phyloP scores from a whole-genome alignment of 2,797 vertebrate genomes.

The Amphiprion clarkii region DNA sequence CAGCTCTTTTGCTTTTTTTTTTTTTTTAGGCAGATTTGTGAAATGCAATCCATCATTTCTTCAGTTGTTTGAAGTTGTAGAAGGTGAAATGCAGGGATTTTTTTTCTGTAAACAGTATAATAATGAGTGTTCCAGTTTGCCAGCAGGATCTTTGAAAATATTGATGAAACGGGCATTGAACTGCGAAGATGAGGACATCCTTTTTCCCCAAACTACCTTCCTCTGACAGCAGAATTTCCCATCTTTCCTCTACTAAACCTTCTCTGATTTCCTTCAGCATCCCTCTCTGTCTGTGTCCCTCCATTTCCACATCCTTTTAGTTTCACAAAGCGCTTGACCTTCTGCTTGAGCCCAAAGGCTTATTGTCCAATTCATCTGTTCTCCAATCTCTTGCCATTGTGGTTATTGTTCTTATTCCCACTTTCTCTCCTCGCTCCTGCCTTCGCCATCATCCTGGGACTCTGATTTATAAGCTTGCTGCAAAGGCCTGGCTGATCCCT shows the following conservation, averaged over 20 bases:
- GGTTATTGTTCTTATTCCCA: slow-evolving; percentile 62
- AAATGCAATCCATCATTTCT: slow-evolving; percentile 1
- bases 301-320: slow-evolving; percentile 24
- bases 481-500: slow-evolving; percentile 11
- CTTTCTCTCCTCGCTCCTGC: slow-evolving; percentile 39
- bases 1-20: not conserved
- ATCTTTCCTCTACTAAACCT: slow-evolving; percentile 11
- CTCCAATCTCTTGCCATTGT: slow-evolving; percentile 57
- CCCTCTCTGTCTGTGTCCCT: not conserved
- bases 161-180: not conserved
- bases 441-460: slow-evolving; percentile 44
- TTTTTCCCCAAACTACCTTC: slow-evolving; percentile 3
- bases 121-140: not conserved
- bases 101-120: slow-evolving; percentile 4
- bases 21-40: slow-evolving; percentile 6
- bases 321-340: slow-evolving; percentile 54
- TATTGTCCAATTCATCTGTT: slow-evolving; percentile 71
- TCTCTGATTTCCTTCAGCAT: slow-evolving; percentile 1
- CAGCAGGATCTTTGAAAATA: slow-evolving; percentile 1
- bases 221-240: slow-evolving; percentile 15
- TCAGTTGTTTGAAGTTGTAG: not conserved
- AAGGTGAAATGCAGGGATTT: not conserved
- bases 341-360: slow-evolving; percentile 56
- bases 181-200: not conserved
- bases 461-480: slow-evolving; percentile 70